Conservation (phyloP, 2,888 invertebrate species). For the Xestobium rufovillosum region DNA sequence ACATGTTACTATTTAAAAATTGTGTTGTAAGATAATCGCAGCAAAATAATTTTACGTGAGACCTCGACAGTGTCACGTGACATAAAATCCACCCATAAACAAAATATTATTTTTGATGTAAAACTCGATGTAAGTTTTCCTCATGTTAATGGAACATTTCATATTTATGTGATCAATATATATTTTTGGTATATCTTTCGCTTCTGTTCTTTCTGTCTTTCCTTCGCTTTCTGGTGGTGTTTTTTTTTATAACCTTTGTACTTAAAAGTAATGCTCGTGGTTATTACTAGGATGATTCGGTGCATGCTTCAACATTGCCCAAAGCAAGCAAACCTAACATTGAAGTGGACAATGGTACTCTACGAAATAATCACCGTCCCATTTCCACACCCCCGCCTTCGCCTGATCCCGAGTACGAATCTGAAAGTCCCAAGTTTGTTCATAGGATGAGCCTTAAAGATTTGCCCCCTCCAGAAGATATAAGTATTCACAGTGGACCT, state of each 20-base stretch:
- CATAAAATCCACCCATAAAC: too few relatives aligned
- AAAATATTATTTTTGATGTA: slow-evolving; percentile 9
- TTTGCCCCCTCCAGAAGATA: slow-evolving; percentile 11
- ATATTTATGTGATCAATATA: slow-evolving; percentile 39
- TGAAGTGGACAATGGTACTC: slow-evolving; percentile 27
- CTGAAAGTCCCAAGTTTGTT: slow-evolving; percentile 16
- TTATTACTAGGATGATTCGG: slow-evolving; percentile 25
- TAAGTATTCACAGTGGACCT: too few relatives aligned
- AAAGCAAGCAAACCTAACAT: slow-evolving; percentile 29
- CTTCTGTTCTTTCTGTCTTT: slow-evolving; percentile 14
- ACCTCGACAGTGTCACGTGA: too few relatives aligned
- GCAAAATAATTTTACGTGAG: too few relatives aligned
- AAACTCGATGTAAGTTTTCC: slow-evolving; percentile 14
- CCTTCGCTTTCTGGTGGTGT: slow-evolving; percentile 10
- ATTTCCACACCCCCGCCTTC: slow-evolving; percentile 18
- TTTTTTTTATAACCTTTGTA: too few relatives aligned
- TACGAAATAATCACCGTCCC: slow-evolving; percentile 14
- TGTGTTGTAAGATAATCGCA: too few relatives aligned
- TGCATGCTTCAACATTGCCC: slow-evolving; percentile 35
- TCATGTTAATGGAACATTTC: slow-evolving; percentile 36
- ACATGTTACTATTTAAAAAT: too few relatives aligned
- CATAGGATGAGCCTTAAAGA: slow-evolving; percentile 7
- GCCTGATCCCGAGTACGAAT: slow-evolving; percentile 7
- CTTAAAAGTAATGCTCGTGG: slow-evolving; percentile 20
- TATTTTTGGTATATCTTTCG: slow-evolving; percentile 34